Conservation (phyloP, 2,797 vertebrate genomes). For the Steatocranus sp. region DNA sequence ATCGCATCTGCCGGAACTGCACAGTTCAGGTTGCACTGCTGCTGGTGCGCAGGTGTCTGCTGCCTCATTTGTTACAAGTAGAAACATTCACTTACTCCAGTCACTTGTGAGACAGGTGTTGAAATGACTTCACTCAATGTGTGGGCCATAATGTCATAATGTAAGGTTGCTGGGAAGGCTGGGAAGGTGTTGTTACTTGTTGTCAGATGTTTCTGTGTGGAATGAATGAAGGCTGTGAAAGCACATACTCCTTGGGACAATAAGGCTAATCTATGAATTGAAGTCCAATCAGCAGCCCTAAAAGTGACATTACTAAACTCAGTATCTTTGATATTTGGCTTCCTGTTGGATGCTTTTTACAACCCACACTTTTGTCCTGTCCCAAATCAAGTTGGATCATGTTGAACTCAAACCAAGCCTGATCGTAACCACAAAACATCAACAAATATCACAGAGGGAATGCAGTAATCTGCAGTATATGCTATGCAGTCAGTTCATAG, state of each 20-base stretch:
- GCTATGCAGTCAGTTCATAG: neutral
- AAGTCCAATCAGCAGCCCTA: neutral
- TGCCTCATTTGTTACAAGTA: neutral
- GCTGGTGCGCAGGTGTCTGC: neutral
- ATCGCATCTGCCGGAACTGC: neutral
- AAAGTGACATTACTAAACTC: neutral
- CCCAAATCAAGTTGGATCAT: neutral
- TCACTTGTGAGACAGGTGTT: neutral
- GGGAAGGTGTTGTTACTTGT: neutral
- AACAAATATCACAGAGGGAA: neutral
- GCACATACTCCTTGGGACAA: neutral
- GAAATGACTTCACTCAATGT: neutral
- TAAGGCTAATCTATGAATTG: neutral
- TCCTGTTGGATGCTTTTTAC: neutral
- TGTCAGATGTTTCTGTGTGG: neutral
- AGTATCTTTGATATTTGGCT: neutral
- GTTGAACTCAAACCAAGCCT: neutral
- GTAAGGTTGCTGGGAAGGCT: neutral
- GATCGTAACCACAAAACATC: neutral
- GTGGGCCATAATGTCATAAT: neutral
- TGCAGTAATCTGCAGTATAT: neutral
- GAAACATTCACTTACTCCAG: neutral
- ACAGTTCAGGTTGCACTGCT: neutral
- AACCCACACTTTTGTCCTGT: neutral
- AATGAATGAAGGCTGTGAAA: neutral